Conservation (phyloP, 1,140 invertebrate genomes). For the Ladona fulva region DNA sequence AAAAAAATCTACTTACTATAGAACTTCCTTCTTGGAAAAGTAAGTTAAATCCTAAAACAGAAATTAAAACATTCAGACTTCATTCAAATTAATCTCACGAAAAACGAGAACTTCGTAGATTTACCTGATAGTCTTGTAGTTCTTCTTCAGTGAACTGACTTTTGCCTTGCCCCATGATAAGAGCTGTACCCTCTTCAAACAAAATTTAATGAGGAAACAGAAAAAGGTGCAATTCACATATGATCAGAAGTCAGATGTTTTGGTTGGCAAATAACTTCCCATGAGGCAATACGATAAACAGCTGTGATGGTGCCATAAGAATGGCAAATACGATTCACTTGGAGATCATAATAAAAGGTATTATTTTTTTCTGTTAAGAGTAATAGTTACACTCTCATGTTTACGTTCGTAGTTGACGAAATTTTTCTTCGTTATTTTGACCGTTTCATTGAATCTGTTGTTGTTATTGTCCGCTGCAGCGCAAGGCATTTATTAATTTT, state of each 20-base stretch:
- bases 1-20: conserved; percentile 61
- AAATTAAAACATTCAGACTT: conserved; percentile 21
- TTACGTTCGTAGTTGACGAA: background rate
- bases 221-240: background rate
- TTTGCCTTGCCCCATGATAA: conserved; percentile 60
- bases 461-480: background rate
- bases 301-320: conserved; percentile 3
- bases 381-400: too few species aligned
- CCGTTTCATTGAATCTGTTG: background rate
- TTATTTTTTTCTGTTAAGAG: background rate
- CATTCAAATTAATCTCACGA: conserved; percentile 17
- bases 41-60: conserved; percentile 74
- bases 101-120: background rate
- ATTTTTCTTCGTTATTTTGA: background rate
- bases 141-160: conserved; percentile 81
- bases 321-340: background rate
- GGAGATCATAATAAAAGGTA: background rate
- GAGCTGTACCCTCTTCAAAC: background rate
- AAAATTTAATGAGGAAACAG: background rate
- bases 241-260: background rate
- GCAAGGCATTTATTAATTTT: conserved; percentile 3
- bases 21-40: conserved; percentile 82
- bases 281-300: background rate
- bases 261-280: background rate
- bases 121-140: conserved; percentile 79